These are phyloP conservation scores for Polyommatus iphigenia DNA, from an alignment of 2,888 invertebrate genomes.

Conservation along the genomic window DNA sequence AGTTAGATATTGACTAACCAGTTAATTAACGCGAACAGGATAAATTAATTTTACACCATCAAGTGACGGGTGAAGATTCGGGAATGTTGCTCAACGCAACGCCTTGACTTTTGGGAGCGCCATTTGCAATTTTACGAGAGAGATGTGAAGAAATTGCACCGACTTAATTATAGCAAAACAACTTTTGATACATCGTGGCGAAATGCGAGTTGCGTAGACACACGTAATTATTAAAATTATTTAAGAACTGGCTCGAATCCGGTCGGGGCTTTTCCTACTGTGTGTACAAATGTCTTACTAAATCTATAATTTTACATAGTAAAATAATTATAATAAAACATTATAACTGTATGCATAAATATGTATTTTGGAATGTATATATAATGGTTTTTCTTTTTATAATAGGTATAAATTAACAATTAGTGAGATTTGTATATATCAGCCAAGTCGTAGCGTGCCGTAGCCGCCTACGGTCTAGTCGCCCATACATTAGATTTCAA, in stretches of 20 bases:
- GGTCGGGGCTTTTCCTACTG: neutral
- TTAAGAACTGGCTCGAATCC: conserved; percentile 1
- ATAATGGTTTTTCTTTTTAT: no score
- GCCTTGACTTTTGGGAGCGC: neutral
- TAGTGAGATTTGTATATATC: neutral
- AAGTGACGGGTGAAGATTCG: neutral
- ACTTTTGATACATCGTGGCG: conserved; percentile 15
- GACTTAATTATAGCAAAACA: conserved; percentile 13
- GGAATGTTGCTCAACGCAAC: neutral
- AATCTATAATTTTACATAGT: neutral
- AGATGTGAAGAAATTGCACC: conserved; percentile 2
- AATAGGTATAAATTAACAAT: no score
- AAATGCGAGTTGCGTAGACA: neutral
- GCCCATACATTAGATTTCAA: neutral
- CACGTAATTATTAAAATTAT: neutral
- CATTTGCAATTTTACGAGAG: neutral
- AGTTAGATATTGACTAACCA: neutral
- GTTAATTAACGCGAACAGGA: neutral
- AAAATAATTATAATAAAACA: neutral
- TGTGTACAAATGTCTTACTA: neutral
- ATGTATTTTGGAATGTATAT: no score
- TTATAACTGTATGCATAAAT: no score
- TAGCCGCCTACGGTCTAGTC: neutral
- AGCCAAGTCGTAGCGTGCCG: neutral
- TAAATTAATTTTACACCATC: neutral